A percentile compares a stretch with the other conserved stretches of the same genome.
Conservation (phyloP, 2,797 vertebrate genomes). For the Megalops cyprinoides region DNA sequence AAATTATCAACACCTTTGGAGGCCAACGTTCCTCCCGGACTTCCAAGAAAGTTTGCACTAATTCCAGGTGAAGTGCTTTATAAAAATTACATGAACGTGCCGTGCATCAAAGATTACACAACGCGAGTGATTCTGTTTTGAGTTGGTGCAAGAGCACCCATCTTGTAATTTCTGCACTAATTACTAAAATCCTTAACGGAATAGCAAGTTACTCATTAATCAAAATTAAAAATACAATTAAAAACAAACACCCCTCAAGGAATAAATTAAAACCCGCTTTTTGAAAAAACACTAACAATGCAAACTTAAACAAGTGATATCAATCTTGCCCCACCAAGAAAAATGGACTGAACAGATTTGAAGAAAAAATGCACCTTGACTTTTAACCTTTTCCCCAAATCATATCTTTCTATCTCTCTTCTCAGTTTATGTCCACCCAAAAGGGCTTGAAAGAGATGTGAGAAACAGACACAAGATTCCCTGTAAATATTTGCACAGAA, state of each 20-base stretch:
- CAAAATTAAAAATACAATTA: slow-evolving; percentile 12
- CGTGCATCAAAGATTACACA: neutral
- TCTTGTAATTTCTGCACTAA: neutral
- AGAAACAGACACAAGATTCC: neutral
- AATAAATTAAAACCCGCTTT: neutral
- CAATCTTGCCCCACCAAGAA: no score
- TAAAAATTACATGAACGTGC: neutral
- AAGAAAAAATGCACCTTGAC: no score
- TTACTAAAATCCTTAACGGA: neutral
- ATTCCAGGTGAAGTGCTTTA: neutral
- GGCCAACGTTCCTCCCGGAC: slow-evolving; percentile 37
- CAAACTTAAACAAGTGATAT: no score
- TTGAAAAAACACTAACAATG: neutral
- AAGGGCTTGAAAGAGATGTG: neutral
- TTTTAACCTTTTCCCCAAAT: neutral
- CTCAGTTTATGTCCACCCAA: neutral
- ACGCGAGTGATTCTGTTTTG: neutral
- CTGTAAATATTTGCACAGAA: slow-evolving; percentile 4
- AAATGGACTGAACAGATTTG: neutral
- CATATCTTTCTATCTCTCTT: neutral
- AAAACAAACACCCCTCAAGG: neutral
- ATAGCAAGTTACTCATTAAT: neutral
- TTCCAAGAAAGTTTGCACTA: slow-evolving; percentile 6
- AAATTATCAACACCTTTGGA: slow-evolving; percentile 64
- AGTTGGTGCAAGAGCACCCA: neutral